These are phyloP conservation scores for Cirrhinus molitorella DNA, from an alignment of 2,797 vertebrate genomes.

Conservation along the genomic window DNA sequence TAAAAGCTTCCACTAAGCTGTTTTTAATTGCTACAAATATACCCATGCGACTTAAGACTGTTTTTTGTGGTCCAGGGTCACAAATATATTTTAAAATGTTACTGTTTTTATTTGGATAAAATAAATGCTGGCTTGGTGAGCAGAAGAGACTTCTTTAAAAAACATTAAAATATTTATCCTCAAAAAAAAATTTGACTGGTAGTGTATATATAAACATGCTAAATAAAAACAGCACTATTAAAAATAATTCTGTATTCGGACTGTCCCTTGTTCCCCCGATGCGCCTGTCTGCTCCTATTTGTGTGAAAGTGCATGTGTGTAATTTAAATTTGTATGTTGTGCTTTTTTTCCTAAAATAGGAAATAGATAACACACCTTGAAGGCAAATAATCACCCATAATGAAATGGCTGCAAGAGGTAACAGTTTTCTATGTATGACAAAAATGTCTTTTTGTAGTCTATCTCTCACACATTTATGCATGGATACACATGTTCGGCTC, in stretches of 20 bases:
- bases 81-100: too few relatives aligned
- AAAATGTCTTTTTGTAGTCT: constrained; percentile 1
- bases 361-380: constrained; percentile 10
- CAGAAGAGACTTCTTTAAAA: too few relatives aligned
- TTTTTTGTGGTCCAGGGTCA: too few relatives aligned
- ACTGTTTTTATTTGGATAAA: too few relatives aligned
- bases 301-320: background rate
- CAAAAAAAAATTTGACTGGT: too few relatives aligned
- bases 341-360: background rate
- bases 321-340: background rate
- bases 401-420: constrained; percentile 10
- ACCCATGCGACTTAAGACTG: too few relatives aligned
- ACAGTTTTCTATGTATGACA: background rate
- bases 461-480: constrained; percentile 8
- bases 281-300: background rate
- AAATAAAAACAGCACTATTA: background rate
- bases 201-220: too few relatives aligned
- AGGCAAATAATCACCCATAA: constrained; percentile 15
- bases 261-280: background rate
- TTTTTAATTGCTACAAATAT: too few relatives aligned
- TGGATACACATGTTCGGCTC: constrained; percentile 12
- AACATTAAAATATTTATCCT: too few relatives aligned
- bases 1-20: too few relatives aligned
- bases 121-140: too few relatives aligned
- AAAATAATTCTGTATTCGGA: background rate